phyloP scores from a whole-genome alignment of 2,797 vertebrate genomes.

The Novumbra hubbsi region DNA sequence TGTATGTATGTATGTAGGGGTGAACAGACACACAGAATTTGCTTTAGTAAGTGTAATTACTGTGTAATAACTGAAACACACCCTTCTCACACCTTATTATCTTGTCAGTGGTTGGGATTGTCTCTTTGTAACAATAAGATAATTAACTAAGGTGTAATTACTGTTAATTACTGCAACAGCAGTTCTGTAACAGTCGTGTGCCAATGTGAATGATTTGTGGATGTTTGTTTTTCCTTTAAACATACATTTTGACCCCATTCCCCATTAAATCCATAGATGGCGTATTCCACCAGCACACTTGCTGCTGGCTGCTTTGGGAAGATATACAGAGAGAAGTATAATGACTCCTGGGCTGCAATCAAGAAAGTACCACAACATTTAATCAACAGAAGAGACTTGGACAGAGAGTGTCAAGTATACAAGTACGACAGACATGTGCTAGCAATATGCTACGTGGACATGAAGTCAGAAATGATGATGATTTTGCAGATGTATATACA shows the following conservation, averaged over 20 bases:
- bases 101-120: background rate
- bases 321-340: background rate
- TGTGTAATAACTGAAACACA: background rate
- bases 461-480: background rate
- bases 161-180: background rate
- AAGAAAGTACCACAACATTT: conserved; percentile 1
- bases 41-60: background rate
- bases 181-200: background rate
- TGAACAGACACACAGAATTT: background rate
- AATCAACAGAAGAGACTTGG: conserved; percentile 60
- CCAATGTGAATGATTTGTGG: background rate
- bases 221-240: background rate
- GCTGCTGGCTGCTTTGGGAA: conserved; percentile 36
- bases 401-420: conserved; percentile 72
- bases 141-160: background rate
- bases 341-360: conserved; percentile 19
- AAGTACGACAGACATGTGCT: conserved; percentile 49
- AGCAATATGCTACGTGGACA: background rate
- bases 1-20: background rate
- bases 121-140: background rate
- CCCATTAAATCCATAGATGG: conserved; percentile 52
- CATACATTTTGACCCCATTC: background rate
- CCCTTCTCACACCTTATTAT: background rate
- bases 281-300: conserved; percentile 31
- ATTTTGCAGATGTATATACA: background rate